Evolutionary conservation across 2,888 invertebrate genomes (phyloP).

Genomic region (Pandemis corylana): DNA sequence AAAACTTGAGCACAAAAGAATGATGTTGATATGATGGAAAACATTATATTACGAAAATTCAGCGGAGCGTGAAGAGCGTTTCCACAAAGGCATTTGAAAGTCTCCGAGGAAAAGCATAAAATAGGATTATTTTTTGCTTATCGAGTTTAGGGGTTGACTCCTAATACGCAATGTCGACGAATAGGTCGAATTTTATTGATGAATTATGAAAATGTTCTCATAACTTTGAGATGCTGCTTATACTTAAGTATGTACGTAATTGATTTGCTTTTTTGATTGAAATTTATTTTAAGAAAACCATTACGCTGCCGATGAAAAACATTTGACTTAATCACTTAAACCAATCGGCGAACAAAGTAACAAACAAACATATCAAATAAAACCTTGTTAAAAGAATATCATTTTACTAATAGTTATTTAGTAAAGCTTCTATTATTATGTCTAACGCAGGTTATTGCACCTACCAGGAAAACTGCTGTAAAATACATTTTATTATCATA

Average conservation of each 20-base stretch:
- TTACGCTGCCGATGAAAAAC: background rate
- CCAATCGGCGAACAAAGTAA: too few species aligned
- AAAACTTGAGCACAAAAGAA: constrained; percentile 16
- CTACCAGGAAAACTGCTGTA: constrained; percentile 19
- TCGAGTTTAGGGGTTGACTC: constrained; percentile 31
- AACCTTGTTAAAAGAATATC: too few species aligned
- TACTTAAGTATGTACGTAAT: background rate
- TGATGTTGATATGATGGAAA: constrained; percentile 37
- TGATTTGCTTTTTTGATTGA: background rate
- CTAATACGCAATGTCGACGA: constrained; percentile 27
- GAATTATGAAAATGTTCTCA: constrained; percentile 30
- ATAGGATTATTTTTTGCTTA: constrained; percentile 50
- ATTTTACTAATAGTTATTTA: too few species aligned
- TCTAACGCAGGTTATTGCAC: constrained; percentile 8
- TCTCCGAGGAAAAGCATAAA: constrained; percentile 50
- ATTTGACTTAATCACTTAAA: too few species aligned
- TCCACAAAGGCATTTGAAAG: constrained; percentile 52
- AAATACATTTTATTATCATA: constrained; percentile 36
- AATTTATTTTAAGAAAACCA: background rate
- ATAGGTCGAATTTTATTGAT: constrained; percentile 38
- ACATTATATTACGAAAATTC: constrained; percentile 54
- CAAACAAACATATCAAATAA: too few species aligned
- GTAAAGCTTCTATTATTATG: background rate
- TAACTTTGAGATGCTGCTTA: constrained; percentile 14
- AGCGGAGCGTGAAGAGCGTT: constrained; percentile 55